A percentile compares a stretch with the other conserved stretches of the same genome.
phyloP scores from a whole-genome alignment of 2,113 vertebrate species.

The Marmota flaviventris region DNA sequence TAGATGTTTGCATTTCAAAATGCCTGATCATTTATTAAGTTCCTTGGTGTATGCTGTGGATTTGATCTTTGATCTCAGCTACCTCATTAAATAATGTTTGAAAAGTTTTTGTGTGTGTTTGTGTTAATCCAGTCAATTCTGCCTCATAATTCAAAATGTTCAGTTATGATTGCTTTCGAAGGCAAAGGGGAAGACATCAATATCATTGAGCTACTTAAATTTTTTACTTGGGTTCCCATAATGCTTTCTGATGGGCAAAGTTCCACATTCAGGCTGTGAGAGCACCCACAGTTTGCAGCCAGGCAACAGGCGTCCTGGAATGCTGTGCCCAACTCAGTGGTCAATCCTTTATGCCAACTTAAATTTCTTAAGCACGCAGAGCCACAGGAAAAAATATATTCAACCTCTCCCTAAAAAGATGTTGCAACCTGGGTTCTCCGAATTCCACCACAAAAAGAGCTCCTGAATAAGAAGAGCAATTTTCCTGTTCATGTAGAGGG shows the following conservation, averaged over 20 bases:
- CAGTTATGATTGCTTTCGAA: neutral
- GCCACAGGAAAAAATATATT: neutral
- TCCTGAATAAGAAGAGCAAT: neutral
- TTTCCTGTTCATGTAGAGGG: neutral
- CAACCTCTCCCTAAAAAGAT: neutral
- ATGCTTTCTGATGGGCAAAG: neutral
- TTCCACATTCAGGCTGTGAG: neutral
- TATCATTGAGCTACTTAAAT: neutral
- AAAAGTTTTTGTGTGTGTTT: constrained; percentile 39
- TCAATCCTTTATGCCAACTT: neutral
- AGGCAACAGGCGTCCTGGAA: neutral
- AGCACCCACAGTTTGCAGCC: no score
- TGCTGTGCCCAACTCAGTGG: neutral
- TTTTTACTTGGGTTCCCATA: neutral
- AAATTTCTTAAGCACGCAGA: neutral
- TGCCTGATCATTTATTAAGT: constrained; percentile 69
- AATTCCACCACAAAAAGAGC: neutral
- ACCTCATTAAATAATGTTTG: constrained; percentile 83
- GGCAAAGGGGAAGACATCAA: neutral
- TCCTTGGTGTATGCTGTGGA: constrained; percentile 79
- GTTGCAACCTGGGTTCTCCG: neutral
- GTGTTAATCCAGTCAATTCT: neutral
- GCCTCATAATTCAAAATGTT: neutral
- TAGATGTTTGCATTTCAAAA: constrained; percentile 65
- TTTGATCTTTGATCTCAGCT: constrained; percentile 85